Base-by-base conservation (phyloP, 2,888 invertebrate species). In the Drosophila nr. perissopoda region DNA sequence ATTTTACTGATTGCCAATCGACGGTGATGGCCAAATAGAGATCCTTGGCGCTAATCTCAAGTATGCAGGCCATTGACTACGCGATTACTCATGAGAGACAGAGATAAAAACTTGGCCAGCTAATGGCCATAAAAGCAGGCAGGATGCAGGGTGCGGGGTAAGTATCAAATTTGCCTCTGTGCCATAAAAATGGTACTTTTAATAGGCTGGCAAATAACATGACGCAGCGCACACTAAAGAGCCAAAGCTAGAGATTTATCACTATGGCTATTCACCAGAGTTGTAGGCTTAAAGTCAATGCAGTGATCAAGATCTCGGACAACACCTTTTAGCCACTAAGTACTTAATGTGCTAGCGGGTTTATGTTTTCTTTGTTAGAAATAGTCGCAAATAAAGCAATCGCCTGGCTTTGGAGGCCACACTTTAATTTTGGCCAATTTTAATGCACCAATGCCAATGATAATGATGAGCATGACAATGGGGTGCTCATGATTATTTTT, bases 61-160 rank as follows among this genome's bases (percentile, higher is more conserved):
- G 48, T 66, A 69, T 49, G 48, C 70, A 31, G 49, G 64, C 65
- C 76, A 79, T 77, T 79, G 70, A 66, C 54, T 70, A 21, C 48
- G 56, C 66, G 61, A 79, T 78, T 65, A 77, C 75, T 78, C 73
- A 80, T 69, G 73, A 80, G 68, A 66, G 64, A 53, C 25, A 25
- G 8, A 16, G 83, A 80, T 76, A 80, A 70, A 74, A 79, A 75
- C 69, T 76, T 78, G 73, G 53, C 66, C 51, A 52, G 57, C 48
- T 78, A 76, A 76, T 76, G 78, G 68, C 63, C 75, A 78, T 40
- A 53, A 48, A 45, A 61, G 42, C 45, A 7, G 45, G 25, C 21
- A 16, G 33, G 38, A 18, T 42, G 29, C 49, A 40, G 21, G 10
- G 5, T 5, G 48, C n/a, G 40, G 18, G 10, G 65, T 36, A 7